These are phyloP conservation scores for Clitarchus hookeri DNA, from an alignment of 2,888 invertebrate genomes.

Conservation along the genomic window DNA sequence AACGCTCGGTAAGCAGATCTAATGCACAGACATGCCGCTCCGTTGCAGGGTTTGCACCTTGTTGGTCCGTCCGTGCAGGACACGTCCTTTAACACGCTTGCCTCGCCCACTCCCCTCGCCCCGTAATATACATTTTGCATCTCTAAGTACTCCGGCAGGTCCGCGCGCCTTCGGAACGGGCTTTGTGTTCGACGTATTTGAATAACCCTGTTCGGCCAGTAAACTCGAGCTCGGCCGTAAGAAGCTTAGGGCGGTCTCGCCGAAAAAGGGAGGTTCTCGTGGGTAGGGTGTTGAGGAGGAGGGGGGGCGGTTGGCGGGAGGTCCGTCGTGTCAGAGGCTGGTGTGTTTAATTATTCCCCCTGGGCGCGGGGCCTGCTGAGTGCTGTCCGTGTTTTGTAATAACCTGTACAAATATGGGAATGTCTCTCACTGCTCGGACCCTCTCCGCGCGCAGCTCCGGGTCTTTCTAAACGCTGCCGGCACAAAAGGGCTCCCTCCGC, in stretches of 20 bases:
- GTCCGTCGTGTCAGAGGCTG: neutral
- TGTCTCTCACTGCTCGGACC: neutral
- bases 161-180: neutral
- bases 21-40: too few relatives aligned
- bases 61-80: neutral
- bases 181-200: constrained; percentile 7
- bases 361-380: neutral
- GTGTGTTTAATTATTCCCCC: constrained; percentile 9
- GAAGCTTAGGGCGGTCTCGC: neutral
- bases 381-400: constrained; percentile 18
- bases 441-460: neutral
- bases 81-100: neutral
- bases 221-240: neutral
- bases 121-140: neutral
- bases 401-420: constrained; percentile 23
- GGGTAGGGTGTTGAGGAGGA: neutral
- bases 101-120: too few relatives aligned
- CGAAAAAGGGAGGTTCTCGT: neutral
- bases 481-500: constrained; percentile 32
- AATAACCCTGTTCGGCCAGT: constrained; percentile 2
- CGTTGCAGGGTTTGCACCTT: neutral
- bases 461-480: constrained; percentile 23
- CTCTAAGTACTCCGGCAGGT: neutral
- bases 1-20: too few relatives aligned
- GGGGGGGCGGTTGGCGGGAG: neutral